Percentiles rank a stretch among this genome's conserved stretches.
Evolutionary conservation across 2,113 vertebrate species (phyloP).

Genomic region (Martes martes): DNA sequence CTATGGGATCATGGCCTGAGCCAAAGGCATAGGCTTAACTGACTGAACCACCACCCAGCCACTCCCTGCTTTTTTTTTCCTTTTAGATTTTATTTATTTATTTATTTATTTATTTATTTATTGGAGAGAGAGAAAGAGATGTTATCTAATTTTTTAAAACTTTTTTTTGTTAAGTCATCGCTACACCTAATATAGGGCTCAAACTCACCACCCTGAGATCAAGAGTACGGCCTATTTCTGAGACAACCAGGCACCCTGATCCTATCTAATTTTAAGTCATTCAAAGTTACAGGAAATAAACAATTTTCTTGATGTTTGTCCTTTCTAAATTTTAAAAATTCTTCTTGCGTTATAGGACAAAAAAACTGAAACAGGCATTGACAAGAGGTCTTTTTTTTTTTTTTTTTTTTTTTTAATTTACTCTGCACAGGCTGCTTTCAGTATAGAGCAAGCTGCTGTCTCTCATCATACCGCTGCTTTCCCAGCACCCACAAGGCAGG

Average conservation of each 20-base stretch:
- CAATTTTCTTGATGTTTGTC: not conserved
- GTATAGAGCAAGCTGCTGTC: not conserved
- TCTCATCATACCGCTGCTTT: fast-evolving
- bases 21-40: not conserved
- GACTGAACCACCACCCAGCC: not conserved
- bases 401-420: not conserved
- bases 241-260: not conserved
- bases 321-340: not conserved
- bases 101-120: not conserved
- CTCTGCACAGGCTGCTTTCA: not conserved
- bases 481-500: not conserved
- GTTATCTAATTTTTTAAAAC: not conserved
- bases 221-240: not conserved
- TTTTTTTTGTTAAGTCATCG: not conserved
- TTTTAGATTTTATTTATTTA: no score
- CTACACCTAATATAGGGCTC: not conserved
- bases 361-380: not conserved
- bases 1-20: not conserved
- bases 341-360: not conserved
- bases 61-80: no score
- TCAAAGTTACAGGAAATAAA: not conserved
- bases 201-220: not conserved
- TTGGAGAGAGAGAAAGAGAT: not conserved
- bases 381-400: not conserved
- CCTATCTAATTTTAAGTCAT: not conserved